Evolutionary conservation across 2,797 vertebrate genomes (phyloP).

Genomic region (Characodon lateralis): DNA sequence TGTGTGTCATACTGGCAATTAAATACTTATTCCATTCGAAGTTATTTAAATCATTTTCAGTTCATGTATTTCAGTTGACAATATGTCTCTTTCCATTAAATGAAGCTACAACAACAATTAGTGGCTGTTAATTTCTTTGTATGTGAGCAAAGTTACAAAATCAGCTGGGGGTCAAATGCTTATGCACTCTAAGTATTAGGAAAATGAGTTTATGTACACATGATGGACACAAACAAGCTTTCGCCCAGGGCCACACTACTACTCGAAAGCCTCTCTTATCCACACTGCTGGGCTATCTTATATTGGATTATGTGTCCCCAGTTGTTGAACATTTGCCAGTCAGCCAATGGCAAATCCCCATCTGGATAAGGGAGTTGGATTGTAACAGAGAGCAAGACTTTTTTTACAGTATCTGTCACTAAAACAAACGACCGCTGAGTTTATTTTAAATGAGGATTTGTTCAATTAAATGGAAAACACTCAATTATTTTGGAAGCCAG

Average conservation of each 20-base stretch:
- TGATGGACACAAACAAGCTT: conserved; percentile 7
- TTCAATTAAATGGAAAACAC: conserved; percentile 55
- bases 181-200: not conserved
- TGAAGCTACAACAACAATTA: not conserved
- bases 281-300: conserved; percentile 7
- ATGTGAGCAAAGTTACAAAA: not conserved
- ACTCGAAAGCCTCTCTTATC: conserved; percentile 14
- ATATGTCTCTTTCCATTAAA: too few relatives aligned
- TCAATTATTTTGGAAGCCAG: conserved; percentile 53
- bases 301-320: conserved; percentile 45
- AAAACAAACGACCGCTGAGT: conserved; percentile 51
- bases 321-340: conserved; percentile 61
- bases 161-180: not conserved
- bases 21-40: too few relatives aligned
- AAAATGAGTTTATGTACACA: not conserved
- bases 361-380: conserved; percentile 6
- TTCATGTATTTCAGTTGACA: too few relatives aligned
- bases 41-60: too few relatives aligned
- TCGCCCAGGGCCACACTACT: conserved; percentile 2
- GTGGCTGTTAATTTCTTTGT: not conserved
- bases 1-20: too few relatives aligned
- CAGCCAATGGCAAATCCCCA: conserved; percentile 44
- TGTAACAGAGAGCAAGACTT: not conserved
- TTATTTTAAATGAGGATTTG: conserved; percentile 56
- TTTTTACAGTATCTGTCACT: conserved; percentile 29